phyloP scores from a whole-genome alignment of 2,113 vertebrate genomes.

The Pituophis catenifer region DNA sequence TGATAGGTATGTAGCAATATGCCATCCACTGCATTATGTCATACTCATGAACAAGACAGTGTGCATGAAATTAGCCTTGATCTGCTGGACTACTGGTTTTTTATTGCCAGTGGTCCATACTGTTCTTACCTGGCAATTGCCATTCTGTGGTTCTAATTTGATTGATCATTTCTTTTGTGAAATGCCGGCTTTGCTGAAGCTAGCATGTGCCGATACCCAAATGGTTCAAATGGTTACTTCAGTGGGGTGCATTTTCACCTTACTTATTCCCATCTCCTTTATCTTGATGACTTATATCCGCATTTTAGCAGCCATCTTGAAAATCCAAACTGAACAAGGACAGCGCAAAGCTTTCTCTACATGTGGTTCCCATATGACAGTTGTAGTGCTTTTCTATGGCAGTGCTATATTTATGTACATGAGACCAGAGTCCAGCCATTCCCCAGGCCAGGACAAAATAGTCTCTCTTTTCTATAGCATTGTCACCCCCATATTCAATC shows the following conservation, averaged over 20 bases:
- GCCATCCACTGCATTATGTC: constrained; percentile 48
- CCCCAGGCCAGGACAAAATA: constrained; percentile 14
- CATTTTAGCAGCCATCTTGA: not conserved
- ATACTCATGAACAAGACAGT: constrained; percentile 35
- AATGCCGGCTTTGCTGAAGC: constrained; percentile 49
- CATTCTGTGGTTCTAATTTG: constrained; percentile 36
- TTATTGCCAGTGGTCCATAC: constrained; percentile 41
- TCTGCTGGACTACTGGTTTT: constrained; percentile 33
- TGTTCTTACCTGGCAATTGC: constrained; percentile 42
- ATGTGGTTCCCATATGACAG: not conserved
- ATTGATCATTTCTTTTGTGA: constrained; percentile 57
- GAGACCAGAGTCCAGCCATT: constrained; percentile 14
- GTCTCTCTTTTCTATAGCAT: constrained; percentile 32
- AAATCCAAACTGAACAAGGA: not conserved
- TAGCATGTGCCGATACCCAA: constrained; percentile 33
- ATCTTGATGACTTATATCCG: not conserved
- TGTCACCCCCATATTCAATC: constrained; percentile 23
- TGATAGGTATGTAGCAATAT: constrained; percentile 24
- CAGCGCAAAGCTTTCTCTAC: constrained; percentile 17
- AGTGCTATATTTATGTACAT: constrained; percentile 34
- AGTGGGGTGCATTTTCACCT: constrained; percentile 9
- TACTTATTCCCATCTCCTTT: constrained; percentile 25
- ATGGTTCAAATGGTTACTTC: constrained; percentile 13
- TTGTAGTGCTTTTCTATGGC: constrained; percentile 23
- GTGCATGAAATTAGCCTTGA: constrained; percentile 22